These are phyloP conservation scores for Diacarnus erythraeanus DNA, from an alignment of 37 sponge, comb jelly and placozoan genomes.

Conservation along the genomic window DNA sequence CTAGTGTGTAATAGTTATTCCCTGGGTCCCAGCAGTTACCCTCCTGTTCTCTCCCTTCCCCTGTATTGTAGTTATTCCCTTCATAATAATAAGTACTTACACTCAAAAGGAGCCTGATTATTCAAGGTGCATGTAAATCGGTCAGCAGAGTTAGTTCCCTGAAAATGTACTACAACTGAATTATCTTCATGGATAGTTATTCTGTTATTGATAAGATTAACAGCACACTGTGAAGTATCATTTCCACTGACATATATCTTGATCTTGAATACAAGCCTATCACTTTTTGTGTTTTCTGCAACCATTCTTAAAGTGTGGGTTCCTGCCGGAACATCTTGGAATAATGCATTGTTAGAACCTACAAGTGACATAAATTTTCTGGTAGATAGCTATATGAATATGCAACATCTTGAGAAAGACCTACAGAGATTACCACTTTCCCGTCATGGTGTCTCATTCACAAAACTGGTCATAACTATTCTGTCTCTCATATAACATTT, in stretches of 20 bases:
- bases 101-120: neutral
- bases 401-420: no score
- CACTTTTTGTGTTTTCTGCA: neutral
- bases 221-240: neutral
- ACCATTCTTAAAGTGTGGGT: neutral
- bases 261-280: neutral
- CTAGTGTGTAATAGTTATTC: no score
- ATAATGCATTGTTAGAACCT: neutral
- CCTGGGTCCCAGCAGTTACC: no score
- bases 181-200: neutral
- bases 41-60: neutral
- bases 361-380: no score
- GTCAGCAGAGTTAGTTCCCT: conserved; percentile 6
- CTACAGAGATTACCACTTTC: no score
- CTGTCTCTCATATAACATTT: no score
- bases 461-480: no score
- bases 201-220: neutral
- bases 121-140: neutral
- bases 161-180: neutral
- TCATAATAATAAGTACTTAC: neutral
- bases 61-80: neutral
- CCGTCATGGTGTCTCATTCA: no score
- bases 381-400: no score
- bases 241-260: conserved; percentile 3
- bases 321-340: neutral